These are phyloP conservation scores for Procambarus virginalis DNA, from an alignment of 1,140 invertebrate genomes.

Conservation along the genomic window DNA sequence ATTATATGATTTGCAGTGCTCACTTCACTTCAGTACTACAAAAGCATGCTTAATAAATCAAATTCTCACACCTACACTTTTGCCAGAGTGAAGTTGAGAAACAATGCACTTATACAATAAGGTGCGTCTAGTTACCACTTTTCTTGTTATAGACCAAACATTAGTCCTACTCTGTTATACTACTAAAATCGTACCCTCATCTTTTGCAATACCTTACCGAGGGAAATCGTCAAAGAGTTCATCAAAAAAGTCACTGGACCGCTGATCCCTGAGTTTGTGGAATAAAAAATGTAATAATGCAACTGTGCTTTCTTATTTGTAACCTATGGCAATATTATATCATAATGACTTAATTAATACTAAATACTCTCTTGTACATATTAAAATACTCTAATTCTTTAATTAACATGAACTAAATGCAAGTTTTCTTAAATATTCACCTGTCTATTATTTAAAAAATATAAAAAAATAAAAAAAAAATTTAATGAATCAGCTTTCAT, in stretches of 20 bases:
- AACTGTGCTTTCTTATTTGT: neutral
- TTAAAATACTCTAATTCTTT: too few relatives aligned
- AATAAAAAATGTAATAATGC: constrained; percentile 2
- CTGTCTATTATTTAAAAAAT: too few relatives aligned
- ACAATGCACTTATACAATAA: neutral
- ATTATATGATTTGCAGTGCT: too few relatives aligned
- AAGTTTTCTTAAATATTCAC: too few relatives aligned
- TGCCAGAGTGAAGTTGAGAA: neutral
- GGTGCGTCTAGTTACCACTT: neutral
- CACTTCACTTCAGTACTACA: too few relatives aligned
- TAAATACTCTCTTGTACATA: too few relatives aligned
- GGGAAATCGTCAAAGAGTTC: constrained; percentile 71
- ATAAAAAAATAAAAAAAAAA: too few relatives aligned
- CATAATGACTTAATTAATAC: neutral
- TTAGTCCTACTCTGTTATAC: constrained; percentile 8
- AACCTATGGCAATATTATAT: neutral
- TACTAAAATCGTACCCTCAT: neutral
- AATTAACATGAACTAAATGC: too few relatives aligned
- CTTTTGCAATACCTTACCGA: constrained; percentile 70
- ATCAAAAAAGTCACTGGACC: constrained; percentile 70
- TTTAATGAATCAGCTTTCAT: too few relatives aligned
- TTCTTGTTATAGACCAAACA: neutral
- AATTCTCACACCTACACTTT: neutral
- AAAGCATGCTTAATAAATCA: too few relatives aligned
- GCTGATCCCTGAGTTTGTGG: constrained; percentile 62